Evolutionary conservation across 2,113 vertebrate species (phyloP).

Genomic region (Rhinoderma darwinii): DNA sequence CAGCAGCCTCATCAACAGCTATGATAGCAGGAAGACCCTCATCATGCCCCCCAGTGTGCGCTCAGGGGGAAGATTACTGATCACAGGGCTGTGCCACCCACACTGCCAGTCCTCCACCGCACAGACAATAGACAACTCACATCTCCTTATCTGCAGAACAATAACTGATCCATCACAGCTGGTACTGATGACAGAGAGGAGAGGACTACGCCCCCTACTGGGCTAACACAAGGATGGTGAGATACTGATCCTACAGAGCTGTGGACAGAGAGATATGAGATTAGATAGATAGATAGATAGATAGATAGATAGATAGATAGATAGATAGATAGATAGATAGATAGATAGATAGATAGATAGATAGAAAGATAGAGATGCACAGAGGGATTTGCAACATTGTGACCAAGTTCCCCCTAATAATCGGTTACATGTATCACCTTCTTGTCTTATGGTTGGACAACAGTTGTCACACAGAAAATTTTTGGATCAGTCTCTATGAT

Average conservation of each 20-base stretch:
- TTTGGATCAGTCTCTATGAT: no score
- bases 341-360: no score
- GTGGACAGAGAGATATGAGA: no score
- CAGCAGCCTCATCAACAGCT: not conserved
- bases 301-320: no score
- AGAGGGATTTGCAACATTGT: no score
- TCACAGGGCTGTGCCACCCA: not conserved
- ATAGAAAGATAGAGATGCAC: no score
- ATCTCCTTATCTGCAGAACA: not conserved
- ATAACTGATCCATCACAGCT: slow-evolving; percentile 24
- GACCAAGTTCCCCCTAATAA: no score
- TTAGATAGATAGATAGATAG: no score
- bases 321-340: no score
- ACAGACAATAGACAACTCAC: not conserved
- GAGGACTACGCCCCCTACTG: slow-evolving; percentile 43
- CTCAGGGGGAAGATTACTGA: not conserved
- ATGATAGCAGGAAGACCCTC: not conserved
- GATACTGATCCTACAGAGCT: not conserved
- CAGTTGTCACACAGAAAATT: no score
- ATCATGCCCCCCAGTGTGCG: not conserved
- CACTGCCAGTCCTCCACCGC: not conserved
- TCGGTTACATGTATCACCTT: no score
- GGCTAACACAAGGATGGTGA: slow-evolving; percentile 30
- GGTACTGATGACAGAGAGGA: not conserved
- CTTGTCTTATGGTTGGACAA: no score